Conservation (phyloP, 1,140 invertebrate genomes). For the Hyphantria cunea region DNA sequence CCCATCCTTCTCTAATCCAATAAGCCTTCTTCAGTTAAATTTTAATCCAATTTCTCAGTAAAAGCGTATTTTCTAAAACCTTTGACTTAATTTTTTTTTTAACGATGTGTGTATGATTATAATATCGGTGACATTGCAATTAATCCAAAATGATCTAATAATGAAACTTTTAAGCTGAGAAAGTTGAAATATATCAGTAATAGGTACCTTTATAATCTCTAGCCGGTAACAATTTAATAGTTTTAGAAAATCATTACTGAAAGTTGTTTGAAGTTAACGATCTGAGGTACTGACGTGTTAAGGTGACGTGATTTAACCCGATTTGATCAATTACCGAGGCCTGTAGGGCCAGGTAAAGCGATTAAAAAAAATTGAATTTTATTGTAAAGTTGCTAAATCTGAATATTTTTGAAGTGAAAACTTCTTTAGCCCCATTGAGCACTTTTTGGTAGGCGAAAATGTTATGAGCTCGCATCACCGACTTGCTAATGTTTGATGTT, state of each 20-base stretch:
- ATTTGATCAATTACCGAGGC: slow-evolving; percentile 26
- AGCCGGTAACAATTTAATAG: slow-evolving; percentile 13
- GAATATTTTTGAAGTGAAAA: no score
- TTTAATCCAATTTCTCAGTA: slow-evolving; percentile 2
- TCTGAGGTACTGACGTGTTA: not conserved
- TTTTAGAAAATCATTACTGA: slow-evolving; percentile 16
- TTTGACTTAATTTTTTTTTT: not conserved
- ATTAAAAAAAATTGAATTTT: not conserved
- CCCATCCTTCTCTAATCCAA: not conserved
- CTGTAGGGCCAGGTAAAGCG: not conserved
- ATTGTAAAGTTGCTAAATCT: not conserved
- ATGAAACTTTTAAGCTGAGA: slow-evolving; percentile 22
- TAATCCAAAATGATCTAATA: slow-evolving; percentile 14
- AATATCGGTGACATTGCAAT: slow-evolving; percentile 11
- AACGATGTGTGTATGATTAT: no score
- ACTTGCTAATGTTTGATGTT: no score
- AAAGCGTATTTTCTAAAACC: not conserved
- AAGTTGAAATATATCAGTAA: slow-evolving; percentile 13
- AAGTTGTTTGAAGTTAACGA: slow-evolving; percentile 7
- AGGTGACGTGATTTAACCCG: slow-evolving; percentile 6
- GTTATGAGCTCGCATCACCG: no score
- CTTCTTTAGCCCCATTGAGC: no score
- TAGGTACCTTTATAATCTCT: slow-evolving; percentile 6
- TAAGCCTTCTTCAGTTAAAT: not conserved
- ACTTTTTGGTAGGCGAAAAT: no score